phyloP scores from a whole-genome alignment of 2,888 invertebrate genomes.

The Conchocele bisecta region DNA sequence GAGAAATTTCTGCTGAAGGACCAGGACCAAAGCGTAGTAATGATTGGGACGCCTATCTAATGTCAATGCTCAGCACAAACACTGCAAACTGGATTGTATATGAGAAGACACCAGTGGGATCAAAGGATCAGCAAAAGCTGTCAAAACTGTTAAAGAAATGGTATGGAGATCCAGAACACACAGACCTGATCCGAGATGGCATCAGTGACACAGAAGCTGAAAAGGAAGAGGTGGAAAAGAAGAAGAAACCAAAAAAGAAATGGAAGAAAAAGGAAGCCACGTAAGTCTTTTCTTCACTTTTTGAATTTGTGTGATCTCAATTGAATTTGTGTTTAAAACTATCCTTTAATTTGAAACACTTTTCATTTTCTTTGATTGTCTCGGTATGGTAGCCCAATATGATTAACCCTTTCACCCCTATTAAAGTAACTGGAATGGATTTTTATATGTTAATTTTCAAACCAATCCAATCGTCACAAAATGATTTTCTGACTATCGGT shows the following conservation, averaged over 20 bases:
- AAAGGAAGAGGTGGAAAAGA: slow-evolving; percentile 50
- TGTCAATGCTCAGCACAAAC: slow-evolving; percentile 77
- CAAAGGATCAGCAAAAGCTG: slow-evolving; percentile 70
- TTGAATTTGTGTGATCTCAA: no score
- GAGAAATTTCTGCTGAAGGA: slow-evolving; percentile 10
- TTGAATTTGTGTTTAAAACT: no score
- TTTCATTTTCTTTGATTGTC: no score
- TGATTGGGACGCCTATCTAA: slow-evolving; percentile 81
- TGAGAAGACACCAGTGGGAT: slow-evolving; percentile 64
- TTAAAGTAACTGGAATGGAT: no score
- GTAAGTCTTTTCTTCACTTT: no score
- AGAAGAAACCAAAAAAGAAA: slow-evolving; percentile 61
- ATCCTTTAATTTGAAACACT: no score
- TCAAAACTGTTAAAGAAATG: slow-evolving; percentile 66
- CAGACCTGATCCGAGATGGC: slow-evolving; percentile 75
- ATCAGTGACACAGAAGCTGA: slow-evolving; percentile 67
- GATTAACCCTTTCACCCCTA: no score
- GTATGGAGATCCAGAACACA: slow-evolving; percentile 75
- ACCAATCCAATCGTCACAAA: no score
- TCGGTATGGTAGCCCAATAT: no score
- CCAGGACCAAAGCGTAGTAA: slow-evolving; percentile 40
- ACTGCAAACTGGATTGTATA: slow-evolving; percentile 82
- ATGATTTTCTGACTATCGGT: no score
- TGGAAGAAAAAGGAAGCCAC: slow-evolving; percentile 68
- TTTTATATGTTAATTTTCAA: no score